These are phyloP conservation scores for Anoplolepis gracilipes DNA, from an alignment of 1,140 invertebrate genomes.

Conservation along the genomic window DNA sequence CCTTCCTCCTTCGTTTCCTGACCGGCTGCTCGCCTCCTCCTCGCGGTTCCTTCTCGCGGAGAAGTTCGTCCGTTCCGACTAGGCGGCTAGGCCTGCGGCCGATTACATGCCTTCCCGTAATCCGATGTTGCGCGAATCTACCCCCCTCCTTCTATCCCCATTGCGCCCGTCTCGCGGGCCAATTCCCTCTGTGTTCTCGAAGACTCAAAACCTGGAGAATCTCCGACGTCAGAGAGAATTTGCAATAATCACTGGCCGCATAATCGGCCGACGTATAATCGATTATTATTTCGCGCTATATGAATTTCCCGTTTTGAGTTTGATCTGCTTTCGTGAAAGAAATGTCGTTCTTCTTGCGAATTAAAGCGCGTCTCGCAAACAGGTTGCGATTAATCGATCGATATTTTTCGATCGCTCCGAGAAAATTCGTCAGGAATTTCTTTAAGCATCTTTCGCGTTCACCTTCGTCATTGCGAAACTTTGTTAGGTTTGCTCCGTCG, in stretches of 20 bases:
- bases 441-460: background rate
- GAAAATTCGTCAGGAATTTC: background rate
- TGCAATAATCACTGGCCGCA: slow-evolving; percentile 27
- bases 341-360: background rate
- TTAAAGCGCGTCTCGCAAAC: background rate
- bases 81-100: slow-evolving; percentile 78
- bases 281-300: slow-evolving; percentile 28
- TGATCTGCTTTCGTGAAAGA: background rate
- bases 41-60: slow-evolving; percentile 70
- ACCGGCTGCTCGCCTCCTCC: slow-evolving; percentile 68
- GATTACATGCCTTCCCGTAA: slow-evolving; percentile 80
- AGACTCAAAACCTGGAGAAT: slow-evolving; percentile 64
- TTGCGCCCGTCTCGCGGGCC: slow-evolving; percentile 27
- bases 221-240: slow-evolving; percentile 42
- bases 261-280: slow-evolving; percentile 29
- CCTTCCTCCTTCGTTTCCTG: slow-evolving; percentile 47
- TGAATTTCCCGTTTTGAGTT: background rate
- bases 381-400: background rate
- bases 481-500: background rate
- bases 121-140: slow-evolving; percentile 75
- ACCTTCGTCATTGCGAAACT: slow-evolving; percentile 10
- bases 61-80: slow-evolving; percentile 74
- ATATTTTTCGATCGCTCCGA: background rate
- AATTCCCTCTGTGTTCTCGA: slow-evolving; percentile 57
- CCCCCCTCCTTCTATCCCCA: slow-evolving; percentile 5